Conservation (phyloP, 1,140 invertebrate genomes). For the Heliconius eleuchia region DNA sequence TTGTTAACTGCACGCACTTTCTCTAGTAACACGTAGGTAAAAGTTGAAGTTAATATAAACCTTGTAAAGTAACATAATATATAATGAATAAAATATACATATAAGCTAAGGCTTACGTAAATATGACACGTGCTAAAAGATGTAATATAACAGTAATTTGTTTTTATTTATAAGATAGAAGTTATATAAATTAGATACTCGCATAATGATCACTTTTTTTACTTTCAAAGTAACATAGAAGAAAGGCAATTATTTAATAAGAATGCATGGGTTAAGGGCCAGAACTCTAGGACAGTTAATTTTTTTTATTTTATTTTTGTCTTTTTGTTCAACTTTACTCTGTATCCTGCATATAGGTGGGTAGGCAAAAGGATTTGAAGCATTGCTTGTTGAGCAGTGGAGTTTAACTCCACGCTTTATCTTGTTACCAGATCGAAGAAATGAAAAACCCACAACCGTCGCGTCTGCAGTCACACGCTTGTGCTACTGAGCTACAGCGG, state of each 20-base stretch:
- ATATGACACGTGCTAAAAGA: background rate
- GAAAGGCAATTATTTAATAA: background rate
- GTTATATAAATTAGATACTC: background rate
- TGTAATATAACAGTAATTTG: constrained; percentile 1
- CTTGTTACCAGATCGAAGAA: too few species aligned
- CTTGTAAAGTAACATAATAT: background rate
- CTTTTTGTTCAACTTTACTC: too few species aligned
- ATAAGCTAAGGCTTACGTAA: background rate
- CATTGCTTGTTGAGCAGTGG: too few species aligned
- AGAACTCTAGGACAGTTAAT: too few species aligned
- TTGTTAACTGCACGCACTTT: background rate
- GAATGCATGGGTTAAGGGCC: too few species aligned
- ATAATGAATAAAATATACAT: background rate
- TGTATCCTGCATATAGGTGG: too few species aligned
- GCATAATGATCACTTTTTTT: background rate
- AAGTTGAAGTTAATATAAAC: background rate
- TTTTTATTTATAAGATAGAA: background rate
- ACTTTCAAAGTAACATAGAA: background rate
- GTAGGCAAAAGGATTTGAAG: too few species aligned
- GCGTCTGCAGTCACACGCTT: too few species aligned
- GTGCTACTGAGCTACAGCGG: too few species aligned
- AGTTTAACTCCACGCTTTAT: too few species aligned
- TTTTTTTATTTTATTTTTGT: too few species aligned
- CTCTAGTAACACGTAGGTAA: background rate
- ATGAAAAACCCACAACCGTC: too few species aligned